Conservation (phyloP, 2,888 invertebrate genomes). For the Pogonocherus hispidulus region DNA sequence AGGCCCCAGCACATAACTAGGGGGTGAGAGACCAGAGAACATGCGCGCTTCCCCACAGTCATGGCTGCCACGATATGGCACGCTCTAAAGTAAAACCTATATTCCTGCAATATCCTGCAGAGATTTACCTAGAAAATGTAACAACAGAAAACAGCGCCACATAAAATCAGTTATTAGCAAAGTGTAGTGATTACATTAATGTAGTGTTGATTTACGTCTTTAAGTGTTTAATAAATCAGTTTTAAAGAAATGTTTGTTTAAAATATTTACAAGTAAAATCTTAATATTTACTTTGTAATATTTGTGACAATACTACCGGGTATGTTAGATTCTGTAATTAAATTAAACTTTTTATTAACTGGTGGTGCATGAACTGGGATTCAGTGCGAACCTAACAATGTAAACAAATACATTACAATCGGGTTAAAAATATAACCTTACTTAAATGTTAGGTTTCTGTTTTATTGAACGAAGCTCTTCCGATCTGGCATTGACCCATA, state of each 20-base stretch:
- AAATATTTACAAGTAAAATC: slow-evolving; percentile 5
- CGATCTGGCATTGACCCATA: background rate
- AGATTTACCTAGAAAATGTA: slow-evolving; percentile 39
- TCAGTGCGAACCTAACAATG: background rate
- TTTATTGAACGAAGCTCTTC: background rate
- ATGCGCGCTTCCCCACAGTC: slow-evolving; percentile 45
- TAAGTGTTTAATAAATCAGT: slow-evolving; percentile 8
- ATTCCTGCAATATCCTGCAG: slow-evolving; percentile 42
- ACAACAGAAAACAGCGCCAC: slow-evolving; percentile 36
- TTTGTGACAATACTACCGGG: background rate
- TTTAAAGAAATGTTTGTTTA: background rate
- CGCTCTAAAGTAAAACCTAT: slow-evolving; percentile 42
- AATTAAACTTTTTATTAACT: background rate
- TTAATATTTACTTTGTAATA: background rate
- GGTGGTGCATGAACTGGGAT: background rate
- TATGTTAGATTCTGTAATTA: background rate
- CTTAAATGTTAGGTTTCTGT: background rate
- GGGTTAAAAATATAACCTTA: slow-evolving; percentile 30
- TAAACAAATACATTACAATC: slow-evolving; percentile 22
- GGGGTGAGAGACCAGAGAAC: slow-evolving; percentile 42
- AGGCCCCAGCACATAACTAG: slow-evolving; percentile 8
- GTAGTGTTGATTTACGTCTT: background rate
- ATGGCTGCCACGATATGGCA: slow-evolving; percentile 52
- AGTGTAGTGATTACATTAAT: slow-evolving; percentile 4
- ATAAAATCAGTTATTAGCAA: slow-evolving; percentile 16